A percentile compares a stretch with the other conserved stretches of the same genome.
phyloP scores from a whole-genome alignment of 2,113 vertebrate genomes.

The Corynorhinus townsendii region DNA sequence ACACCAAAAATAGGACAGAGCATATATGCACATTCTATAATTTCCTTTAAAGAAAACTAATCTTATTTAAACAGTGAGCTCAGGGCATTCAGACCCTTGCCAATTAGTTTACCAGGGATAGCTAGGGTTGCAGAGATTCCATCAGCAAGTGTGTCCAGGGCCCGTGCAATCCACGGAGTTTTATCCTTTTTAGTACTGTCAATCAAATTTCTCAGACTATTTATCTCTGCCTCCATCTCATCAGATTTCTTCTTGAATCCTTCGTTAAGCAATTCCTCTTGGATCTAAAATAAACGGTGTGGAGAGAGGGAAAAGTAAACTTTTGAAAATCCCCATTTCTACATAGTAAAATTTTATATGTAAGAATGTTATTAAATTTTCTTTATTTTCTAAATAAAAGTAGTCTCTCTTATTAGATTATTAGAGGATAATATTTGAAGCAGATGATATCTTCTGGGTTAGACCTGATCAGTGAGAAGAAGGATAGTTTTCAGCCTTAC shows the following conservation, averaged over 20 bases:
- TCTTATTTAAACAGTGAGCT: background rate
- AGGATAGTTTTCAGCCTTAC: background rate
- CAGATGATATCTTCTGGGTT: background rate
- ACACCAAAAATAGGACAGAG: background rate
- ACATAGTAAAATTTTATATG: background rate
- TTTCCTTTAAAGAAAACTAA: background rate
- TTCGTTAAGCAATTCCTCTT: background rate
- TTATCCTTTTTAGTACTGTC: fast-evolving
- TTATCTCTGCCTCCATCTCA: background rate
- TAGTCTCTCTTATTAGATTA: background rate
- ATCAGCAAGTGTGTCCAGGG: fast-evolving
- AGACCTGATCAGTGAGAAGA: background rate
- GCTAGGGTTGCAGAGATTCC: fast-evolving
- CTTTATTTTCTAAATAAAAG: background rate
- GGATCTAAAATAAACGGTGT: background rate
- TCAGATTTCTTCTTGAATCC: background rate
- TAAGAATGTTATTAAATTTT: background rate
- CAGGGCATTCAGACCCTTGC: fast-evolving
- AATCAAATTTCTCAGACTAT: fast-evolving
- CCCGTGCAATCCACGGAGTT: fast-evolving
- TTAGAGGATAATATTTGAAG: background rate
- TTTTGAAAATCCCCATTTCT: background rate
- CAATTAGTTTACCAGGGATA: background rate
- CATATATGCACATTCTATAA: background rate
- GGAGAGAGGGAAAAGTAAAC: background rate